Conservation (phyloP, 2,888 invertebrate genomes). For the Anoncus sp. region DNA sequence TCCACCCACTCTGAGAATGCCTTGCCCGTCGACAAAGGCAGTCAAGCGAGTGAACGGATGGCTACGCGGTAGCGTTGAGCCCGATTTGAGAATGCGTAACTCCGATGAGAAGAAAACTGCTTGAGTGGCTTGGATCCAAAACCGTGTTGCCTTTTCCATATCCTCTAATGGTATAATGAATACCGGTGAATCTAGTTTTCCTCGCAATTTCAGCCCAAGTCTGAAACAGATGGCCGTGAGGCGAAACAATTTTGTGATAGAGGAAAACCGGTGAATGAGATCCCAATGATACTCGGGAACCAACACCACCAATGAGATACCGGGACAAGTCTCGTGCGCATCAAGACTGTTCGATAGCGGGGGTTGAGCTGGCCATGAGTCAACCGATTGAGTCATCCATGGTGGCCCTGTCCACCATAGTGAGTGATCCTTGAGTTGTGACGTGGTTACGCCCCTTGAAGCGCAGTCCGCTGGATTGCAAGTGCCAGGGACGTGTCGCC, state of each 20-base stretch:
- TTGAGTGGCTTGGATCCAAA: constrained; percentile 8
- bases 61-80: no score
- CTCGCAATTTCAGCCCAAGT: background rate
- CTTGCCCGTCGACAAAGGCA: no score
- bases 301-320: background rate
- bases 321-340: constrained; percentile 8
- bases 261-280: constrained; percentile 3
- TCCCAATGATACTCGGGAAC: constrained; percentile 4
- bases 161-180: no score
- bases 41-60: no score
- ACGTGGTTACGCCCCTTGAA: constrained; percentile 18
- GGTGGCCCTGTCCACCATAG: constrained; percentile 11
- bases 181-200: no score
- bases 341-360: no score
- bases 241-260: background rate
- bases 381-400: background rate
- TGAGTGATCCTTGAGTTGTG: background rate
- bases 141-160: background rate
- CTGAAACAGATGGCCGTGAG: constrained; percentile 12
- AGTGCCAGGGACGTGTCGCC: constrained; percentile 54
- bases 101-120: constrained; percentile 6
- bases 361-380: background rate
- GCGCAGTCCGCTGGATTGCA: constrained; percentile 52
- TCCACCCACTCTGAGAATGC: constrained; percentile 60
- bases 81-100: constrained; percentile 7